Conservation (phyloP, 2,113 vertebrate genomes). For the Chamaetylas fuelleborni region DNA sequence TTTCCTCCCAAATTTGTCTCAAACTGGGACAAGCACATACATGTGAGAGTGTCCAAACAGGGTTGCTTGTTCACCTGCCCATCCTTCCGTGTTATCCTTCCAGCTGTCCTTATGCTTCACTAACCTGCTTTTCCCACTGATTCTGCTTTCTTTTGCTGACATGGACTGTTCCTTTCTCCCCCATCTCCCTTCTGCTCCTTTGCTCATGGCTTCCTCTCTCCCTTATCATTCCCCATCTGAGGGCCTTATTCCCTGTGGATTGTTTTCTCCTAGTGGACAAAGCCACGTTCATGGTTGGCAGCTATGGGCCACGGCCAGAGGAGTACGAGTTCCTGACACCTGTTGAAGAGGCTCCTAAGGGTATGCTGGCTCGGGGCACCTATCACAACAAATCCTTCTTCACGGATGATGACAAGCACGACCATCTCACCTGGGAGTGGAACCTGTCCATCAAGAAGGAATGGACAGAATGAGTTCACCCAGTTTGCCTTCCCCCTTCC, state of each 20-base stretch:
- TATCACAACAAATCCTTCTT: constrained; percentile 84
- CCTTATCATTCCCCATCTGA: not conserved
- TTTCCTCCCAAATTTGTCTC: not conserved
- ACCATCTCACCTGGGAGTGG: constrained; percentile 86
- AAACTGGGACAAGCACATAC: not conserved
- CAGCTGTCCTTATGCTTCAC: not conserved
- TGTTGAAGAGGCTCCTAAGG: constrained; percentile 78
- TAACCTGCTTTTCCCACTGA: not conserved
- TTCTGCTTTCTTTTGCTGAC: not conserved
- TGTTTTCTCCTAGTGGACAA: constrained; percentile 77
- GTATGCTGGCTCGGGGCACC: constrained; percentile 78
- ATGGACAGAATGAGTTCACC: constrained; percentile 75
- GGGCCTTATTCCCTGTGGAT: not conserved
- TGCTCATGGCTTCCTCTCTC: not conserved
- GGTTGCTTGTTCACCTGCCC: not conserved
- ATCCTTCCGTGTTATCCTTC: not conserved
- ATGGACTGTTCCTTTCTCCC: not conserved
- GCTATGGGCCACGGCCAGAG: constrained; percentile 80
- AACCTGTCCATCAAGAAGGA: constrained; percentile 84
- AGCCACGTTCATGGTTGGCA: constrained; percentile 82
- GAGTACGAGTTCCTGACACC: constrained; percentile 83
- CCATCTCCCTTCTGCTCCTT: not conserved
- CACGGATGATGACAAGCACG: constrained; percentile 81
- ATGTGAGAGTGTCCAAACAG: not conserved
- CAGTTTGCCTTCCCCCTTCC: constrained; percentile 14